Evolutionary conservation across 2,888 invertebrate species (phyloP).

Genomic region (Ditula angustiorana): DNA sequence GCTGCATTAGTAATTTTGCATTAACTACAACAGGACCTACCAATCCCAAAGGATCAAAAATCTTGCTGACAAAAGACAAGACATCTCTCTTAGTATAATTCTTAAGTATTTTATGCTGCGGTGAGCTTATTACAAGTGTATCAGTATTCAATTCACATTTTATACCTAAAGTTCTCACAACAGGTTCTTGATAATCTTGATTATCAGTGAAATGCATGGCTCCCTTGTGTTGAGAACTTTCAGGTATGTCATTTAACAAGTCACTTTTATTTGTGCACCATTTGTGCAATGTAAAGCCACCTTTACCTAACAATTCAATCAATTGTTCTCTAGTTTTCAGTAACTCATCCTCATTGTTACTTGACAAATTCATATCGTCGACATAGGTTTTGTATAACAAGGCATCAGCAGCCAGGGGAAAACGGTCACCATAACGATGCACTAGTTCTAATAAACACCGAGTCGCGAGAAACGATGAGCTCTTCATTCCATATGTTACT

Average conservation of each 20-base stretch:
- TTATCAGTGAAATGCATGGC: neutral
- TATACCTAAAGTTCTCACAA: neutral
- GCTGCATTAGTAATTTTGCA: conserved; percentile 34
- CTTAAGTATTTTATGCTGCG: neutral
- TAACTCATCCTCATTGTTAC: neutral
- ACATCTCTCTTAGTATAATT: conserved; percentile 14
- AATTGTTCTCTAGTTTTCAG: neutral
- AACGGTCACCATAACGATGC: neutral
- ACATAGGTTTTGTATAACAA: conserved; percentile 17
- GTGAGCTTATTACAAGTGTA: neutral
- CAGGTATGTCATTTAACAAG: conserved; percentile 9
- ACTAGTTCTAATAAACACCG: conserved; percentile 8
- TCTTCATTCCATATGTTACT: conserved; percentile 1
- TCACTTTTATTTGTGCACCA: conserved; percentile 5
- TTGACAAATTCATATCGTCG: neutral
- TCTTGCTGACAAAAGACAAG: conserved; percentile 30
- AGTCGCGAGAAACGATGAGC: neutral
- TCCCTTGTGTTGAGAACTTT: neutral
- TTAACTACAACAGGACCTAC: conserved; percentile 38
- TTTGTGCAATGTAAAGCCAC: conserved; percentile 15
- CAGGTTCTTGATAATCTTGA: neutral
- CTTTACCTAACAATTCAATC: neutral
- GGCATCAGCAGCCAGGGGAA: conserved; percentile 9
- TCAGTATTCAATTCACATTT: neutral
- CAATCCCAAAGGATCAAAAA: too few species aligned